Evolutionary conservation across 2,888 invertebrate genomes (phyloP).

Genomic region (Andrena dorsata): DNA sequence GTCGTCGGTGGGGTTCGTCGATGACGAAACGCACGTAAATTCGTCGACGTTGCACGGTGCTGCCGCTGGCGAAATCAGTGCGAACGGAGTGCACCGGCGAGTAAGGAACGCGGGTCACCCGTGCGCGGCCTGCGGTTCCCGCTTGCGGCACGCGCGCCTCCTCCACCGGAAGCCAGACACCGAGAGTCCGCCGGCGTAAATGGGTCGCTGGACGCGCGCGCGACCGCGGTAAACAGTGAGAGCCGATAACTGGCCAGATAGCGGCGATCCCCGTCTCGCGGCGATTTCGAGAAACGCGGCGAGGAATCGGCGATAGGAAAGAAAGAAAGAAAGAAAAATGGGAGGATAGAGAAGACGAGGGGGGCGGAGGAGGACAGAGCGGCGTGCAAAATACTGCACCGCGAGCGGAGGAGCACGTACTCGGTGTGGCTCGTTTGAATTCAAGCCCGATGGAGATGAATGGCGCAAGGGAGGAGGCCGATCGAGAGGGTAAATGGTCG

Average conservation of each 20-base stretch:
- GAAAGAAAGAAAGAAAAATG: no score
- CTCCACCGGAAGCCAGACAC: constrained; percentile 47
- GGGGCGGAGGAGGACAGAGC: not conserved
- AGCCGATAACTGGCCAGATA: not conserved
- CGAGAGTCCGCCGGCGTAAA: constrained; percentile 61
- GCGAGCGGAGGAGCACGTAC: not conserved
- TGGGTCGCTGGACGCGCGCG: constrained; percentile 60
- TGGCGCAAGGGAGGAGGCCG: not conserved
- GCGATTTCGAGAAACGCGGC: no score
- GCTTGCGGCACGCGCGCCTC: constrained; percentile 67
- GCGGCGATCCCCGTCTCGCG: no score
- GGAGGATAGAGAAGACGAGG: no score
- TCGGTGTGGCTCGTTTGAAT: not conserved
- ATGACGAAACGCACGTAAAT: constrained; percentile 71
- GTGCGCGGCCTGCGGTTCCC: constrained; percentile 70
- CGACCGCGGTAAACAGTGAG: constrained; percentile 26
- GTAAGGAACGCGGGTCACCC: constrained; percentile 70
- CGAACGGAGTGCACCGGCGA: constrained; percentile 70
- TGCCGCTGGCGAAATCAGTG: constrained; percentile 69
- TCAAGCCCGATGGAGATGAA: not conserved
- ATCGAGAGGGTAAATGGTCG: not conserved
- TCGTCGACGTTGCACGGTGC: constrained; percentile 69
- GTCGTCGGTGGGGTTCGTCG: constrained; percentile 61
- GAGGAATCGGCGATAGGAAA: no score
- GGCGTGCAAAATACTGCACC: not conserved